phyloP scores from a whole-genome alignment of 1,140 invertebrate genomes.

The Chymomyza costata region DNA sequence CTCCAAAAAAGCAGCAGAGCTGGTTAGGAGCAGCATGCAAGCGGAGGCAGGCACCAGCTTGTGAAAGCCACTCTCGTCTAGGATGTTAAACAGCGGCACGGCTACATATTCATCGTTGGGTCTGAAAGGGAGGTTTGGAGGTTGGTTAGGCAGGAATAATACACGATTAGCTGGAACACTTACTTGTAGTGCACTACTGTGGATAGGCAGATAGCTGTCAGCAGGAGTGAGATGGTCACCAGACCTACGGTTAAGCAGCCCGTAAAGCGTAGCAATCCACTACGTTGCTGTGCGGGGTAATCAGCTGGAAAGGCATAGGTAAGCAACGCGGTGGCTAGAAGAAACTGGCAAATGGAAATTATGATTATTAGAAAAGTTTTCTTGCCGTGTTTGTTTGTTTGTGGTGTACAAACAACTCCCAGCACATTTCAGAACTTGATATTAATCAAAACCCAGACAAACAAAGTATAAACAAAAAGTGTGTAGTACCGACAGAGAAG shows the following conservation, averaged over 20 bases:
- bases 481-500: no score
- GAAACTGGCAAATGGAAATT: constrained; percentile 27
- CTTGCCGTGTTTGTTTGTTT: no score
- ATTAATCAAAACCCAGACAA: no score
- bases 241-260: constrained; percentile 35
- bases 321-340: constrained; percentile 51
- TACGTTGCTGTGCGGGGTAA: constrained; percentile 46
- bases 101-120: constrained; percentile 75
- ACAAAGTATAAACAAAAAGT: no score
- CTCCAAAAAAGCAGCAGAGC: constrained; percentile 79
- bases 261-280: constrained; percentile 42
- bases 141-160: background rate
- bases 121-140: constrained; percentile 20
- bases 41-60: constrained; percentile 80
- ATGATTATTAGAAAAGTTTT: no score
- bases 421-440: no score
- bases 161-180: constrained; percentile 1
- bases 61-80: constrained; percentile 79
- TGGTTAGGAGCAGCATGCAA: constrained; percentile 78
- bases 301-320: constrained; percentile 60
- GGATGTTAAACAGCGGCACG: constrained; percentile 79
- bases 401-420: no score
- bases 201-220: constrained; percentile 60
- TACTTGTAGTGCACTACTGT: constrained; percentile 65
- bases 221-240: constrained; percentile 48